Evolutionary conservation across 2,797 vertebrate genomes (phyloP), one percentile per base, ranked within the genome.

Genomic region (Gastrophryne carolinensis): DNA sequence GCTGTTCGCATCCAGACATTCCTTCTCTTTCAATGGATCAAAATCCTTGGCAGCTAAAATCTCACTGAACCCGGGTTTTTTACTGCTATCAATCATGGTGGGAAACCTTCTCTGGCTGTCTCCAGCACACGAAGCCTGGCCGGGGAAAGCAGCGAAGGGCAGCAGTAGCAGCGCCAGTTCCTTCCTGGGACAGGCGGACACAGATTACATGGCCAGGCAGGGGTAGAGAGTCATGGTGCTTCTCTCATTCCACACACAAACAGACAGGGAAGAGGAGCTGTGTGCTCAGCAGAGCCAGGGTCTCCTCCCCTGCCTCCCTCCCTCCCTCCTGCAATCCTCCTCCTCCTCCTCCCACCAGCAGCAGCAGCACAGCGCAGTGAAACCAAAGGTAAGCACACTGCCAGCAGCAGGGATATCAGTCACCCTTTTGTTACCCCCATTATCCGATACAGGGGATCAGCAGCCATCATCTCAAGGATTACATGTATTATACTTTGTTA

Each of bases 41-140:
- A 85, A 82, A 60, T 86, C 86, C 62, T 85, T 88, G 1, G 87
- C 82, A 53, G 86, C 82, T 64, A 92, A 71, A 79, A 92, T 88
- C 79, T 90, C 88, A 0, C 88, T 73, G 44, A 92, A 90, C 73
- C 85, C 89, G 84, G 88, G 87, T 6, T 92, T 91, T 83, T 91
- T 92, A 82, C 88, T 89, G 84, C 89, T 92, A 70, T 92, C 90
- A 72, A 92, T 92, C 91, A 92, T 92, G 88, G 69, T 89, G 88
- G 81, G 80, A 88, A 77, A 86, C 82, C 83, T 77, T 85, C 4
- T 3, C 17, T 49, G 19, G 5, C 24, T 73, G 81, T 37, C 85
- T 85, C 83, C 82, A 64, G 32, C 0, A 49, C 63, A 44, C 75
- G 75, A 80, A 39, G 63, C 17, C 19, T 72, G 10, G 6, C 9